Evolutionary conservation across 53 echinoderm and acorn worm species (phyloP), one percentile per base, ranked within the genome.

Genomic region (Apostichopus leukothele): DNA sequence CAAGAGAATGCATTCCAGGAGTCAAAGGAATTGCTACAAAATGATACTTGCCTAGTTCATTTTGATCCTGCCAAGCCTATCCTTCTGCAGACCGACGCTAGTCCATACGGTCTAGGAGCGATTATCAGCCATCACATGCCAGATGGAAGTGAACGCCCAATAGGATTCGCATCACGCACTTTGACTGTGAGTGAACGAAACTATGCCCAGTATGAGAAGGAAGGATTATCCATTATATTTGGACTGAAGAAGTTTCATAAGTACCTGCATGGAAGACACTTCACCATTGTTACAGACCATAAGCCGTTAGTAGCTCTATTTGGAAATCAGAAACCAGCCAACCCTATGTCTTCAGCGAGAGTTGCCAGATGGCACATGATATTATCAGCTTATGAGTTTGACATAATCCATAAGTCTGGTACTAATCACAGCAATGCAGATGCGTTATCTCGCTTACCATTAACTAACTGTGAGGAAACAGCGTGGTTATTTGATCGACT

Each of bases 181-280:
- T 8, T 93, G 1, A 60, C 79, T 1, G 9, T 16, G 9, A 76
- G 86, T 55, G 91, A 93, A 76, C 18, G 52, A 5, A 94, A 94
- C 50, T 94, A 94, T 79, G 90, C 88, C 23, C 90, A 90, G 27
- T 91, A 76, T 76, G 91, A 89, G 73, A 93, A 93, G 78, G 88
- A 91, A 91, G 88, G 89, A 14, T 87, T 93, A 1, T 76, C 90
- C 18, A 88, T 90, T 9, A 76, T 91, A 0, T 94, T 90, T 57
- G 91, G 94, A 9, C 78, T 94, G 54, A 88, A 88, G 79, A 91
- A 90, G 68, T 94, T 90, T 53, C 91, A 91, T 19, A 91, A 91
- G 10, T 76, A 88, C 18, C 85, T 94, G 0, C 76, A 90, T 74
- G 89, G 94, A 1, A 39, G 83, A 75, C 81, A 67, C 3, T 86